Conservation (phyloP, 2,888 invertebrate species). For the Caenorhabditis becei region DNA sequence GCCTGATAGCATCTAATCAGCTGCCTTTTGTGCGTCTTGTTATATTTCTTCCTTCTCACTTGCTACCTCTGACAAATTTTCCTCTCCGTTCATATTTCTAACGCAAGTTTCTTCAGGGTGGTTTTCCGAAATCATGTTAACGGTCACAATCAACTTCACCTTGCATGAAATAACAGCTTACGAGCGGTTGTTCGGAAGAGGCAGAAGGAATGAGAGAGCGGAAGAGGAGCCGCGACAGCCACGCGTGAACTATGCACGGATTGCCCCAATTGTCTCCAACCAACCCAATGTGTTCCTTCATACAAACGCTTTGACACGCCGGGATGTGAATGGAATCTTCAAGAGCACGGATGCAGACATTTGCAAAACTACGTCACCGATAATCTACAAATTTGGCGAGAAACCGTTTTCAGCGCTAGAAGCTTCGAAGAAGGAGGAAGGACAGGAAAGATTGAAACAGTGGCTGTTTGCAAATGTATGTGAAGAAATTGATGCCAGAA, state of each 20-base stretch:
- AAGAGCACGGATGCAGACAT: not conserved
- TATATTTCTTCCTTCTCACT: not conserved
- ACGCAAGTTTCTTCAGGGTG: not conserved
- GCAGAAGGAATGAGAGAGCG: not conserved
- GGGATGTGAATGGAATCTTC: not conserved
- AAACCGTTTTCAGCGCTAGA: conserved; percentile 2
- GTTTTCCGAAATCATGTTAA: not conserved
- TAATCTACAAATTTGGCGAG: not conserved
- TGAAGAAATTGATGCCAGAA: not conserved
- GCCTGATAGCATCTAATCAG: not conserved
- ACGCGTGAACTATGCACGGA: not conserved
- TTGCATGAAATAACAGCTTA: not conserved
- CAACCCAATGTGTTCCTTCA: not conserved
- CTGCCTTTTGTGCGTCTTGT: not conserved
- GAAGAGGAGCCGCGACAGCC: not conserved
- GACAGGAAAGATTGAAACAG: not conserved
- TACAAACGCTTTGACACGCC: not conserved
- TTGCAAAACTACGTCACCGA: not conserved
- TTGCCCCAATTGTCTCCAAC: not conserved
- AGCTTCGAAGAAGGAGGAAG: not conserved
- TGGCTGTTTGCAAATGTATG: not conserved
- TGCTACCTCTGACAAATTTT: not conserved
- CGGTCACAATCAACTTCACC: not conserved
- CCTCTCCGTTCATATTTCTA: not conserved
- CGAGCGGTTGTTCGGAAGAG: not conserved